Evolutionary conservation across 2,797 vertebrate genomes (phyloP).

Genomic region (Trichosurus vulpecula): DNA sequence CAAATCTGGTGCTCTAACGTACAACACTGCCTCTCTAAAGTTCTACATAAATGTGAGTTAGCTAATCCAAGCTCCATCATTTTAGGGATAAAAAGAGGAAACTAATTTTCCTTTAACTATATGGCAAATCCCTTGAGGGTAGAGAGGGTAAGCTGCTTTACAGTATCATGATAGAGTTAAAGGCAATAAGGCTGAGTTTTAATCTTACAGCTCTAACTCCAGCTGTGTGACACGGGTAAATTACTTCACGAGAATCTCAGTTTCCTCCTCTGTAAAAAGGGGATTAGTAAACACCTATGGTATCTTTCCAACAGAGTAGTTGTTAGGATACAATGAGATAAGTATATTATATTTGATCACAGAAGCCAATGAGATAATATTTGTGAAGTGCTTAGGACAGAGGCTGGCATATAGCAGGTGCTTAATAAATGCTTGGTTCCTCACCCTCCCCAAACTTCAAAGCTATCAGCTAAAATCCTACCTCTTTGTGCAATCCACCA

Average conservation of each 20-base stretch:
- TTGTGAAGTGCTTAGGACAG: not conserved
- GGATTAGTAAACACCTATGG: not conserved
- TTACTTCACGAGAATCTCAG: not conserved
- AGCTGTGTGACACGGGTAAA: not conserved
- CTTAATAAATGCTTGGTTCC: not conserved
- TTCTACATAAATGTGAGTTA: not conserved
- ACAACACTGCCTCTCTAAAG: not conserved
- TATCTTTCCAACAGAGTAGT: not conserved
- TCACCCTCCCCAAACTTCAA: not conserved
- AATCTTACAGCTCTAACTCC: not conserved
- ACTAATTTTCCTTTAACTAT: not conserved
- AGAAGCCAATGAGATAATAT: not conserved
- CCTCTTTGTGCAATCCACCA: not conserved
- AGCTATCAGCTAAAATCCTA: not conserved
- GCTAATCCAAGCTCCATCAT: not conserved
- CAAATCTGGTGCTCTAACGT: not conserved
- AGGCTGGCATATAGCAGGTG: not conserved
- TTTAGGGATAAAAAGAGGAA: not conserved
- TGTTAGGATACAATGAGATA: not conserved
- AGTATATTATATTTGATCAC: not conserved
- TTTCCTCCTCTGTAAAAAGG: not conserved
- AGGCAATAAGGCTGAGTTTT: not conserved
- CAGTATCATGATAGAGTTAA: not conserved
- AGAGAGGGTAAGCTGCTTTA: not conserved
- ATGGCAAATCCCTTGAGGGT: not conserved